Evolutionary conservation across 2,797 vertebrate species (phyloP).

Genomic region (Enteromius argenteus): DNA sequence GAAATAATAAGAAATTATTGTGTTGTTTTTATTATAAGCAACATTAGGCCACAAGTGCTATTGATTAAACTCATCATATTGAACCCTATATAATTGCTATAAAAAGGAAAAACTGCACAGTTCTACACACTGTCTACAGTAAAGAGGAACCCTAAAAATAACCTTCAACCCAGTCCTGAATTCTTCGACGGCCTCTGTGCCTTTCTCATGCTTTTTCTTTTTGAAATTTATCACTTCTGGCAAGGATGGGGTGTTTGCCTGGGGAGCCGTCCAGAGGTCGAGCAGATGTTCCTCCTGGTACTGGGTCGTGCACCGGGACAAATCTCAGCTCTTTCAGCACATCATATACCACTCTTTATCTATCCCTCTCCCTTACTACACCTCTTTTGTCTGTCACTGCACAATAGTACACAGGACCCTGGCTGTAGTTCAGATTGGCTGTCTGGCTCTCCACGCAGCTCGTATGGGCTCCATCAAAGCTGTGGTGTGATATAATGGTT

Average conservation of each 20-base stretch:
- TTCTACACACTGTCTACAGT: slow-evolving; percentile 34
- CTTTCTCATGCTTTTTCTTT: slow-evolving; percentile 49
- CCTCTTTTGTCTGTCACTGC: slow-evolving; percentile 1
- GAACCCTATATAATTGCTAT: slow-evolving; percentile 25
- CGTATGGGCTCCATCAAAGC: slow-evolving; percentile 38
- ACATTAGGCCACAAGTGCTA: background rate
- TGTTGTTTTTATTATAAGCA: background rate
- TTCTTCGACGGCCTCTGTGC: slow-evolving; percentile 66
- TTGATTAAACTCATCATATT: background rate
- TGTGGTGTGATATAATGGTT: slow-evolving; percentile 61
- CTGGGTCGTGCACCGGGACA: slow-evolving; percentile 4
- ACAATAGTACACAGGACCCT: slow-evolving; percentile 12
- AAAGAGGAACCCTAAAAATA: slow-evolving; percentile 74
- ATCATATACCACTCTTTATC: slow-evolving; percentile 18
- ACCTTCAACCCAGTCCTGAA: slow-evolving; percentile 57
- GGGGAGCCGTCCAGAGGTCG: slow-evolving; percentile 71
- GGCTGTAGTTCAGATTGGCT: slow-evolving; percentile 30
- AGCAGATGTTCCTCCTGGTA: slow-evolving; percentile 70
- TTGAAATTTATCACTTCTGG: slow-evolving; percentile 69
- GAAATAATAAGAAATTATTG: background rate
- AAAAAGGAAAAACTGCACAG: background rate
- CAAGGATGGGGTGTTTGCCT: slow-evolving; percentile 70
- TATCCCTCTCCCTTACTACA: slow-evolving; percentile 15
- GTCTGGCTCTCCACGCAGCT: slow-evolving; percentile 36
- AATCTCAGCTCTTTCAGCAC: slow-evolving; percentile 10